Evolutionary conservation across 2,797 vertebrate species (phyloP).

Genomic region (Leptoclinus maculatus): DNA sequence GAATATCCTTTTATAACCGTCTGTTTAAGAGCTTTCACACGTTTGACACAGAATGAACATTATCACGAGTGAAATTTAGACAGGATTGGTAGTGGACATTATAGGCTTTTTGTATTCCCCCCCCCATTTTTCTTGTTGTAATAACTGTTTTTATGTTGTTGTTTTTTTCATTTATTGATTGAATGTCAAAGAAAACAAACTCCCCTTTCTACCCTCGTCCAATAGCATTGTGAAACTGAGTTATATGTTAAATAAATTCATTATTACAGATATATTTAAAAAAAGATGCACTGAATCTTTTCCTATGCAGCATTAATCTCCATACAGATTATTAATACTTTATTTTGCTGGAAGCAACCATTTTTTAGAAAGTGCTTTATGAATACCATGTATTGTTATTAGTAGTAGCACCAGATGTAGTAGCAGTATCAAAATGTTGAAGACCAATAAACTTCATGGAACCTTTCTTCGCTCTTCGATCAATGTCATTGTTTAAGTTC

Average conservation of each 20-base stretch:
- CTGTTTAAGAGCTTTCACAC: background rate
- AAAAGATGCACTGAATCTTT: background rate
- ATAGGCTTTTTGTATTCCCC: background rate
- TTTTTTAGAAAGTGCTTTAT: background rate
- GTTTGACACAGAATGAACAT: background rate
- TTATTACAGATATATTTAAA: background rate
- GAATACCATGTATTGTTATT: background rate
- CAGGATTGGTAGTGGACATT: background rate
- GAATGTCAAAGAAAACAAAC: background rate
- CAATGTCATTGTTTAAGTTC: background rate
- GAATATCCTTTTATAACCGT: background rate
- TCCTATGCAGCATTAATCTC: background rate
- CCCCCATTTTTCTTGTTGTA: background rate
- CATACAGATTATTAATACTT: background rate
- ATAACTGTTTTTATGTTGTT: background rate
- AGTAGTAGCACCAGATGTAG: background rate
- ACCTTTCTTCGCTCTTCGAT: background rate
- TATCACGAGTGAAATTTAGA: background rate
- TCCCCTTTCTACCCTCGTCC: background rate
- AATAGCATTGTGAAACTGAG: background rate
- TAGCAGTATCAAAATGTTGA: background rate
- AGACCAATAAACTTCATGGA: background rate
- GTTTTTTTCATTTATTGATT: background rate
- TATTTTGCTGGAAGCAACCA: background rate
- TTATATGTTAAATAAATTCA: background rate